Evolutionary conservation across 2,113 vertebrate genomes (phyloP), one percentile per base, ranked within the genome.

Genomic region (Castor canadensis): DNA sequence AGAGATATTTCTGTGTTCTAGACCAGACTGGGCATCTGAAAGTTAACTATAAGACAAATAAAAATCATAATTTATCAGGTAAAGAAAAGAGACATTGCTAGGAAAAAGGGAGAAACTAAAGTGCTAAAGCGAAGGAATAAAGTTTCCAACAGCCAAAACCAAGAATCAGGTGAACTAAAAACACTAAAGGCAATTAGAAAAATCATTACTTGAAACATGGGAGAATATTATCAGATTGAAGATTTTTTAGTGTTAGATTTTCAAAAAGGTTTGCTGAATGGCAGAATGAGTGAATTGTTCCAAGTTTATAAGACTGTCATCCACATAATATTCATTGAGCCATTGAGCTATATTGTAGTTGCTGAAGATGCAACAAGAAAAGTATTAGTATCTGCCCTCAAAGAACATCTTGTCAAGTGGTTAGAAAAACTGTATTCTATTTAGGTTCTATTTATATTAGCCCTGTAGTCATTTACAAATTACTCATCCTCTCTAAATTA

Each of bases 1-100:
- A 94, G 56, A 52, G 28, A n/a, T 9, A 77, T 73, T 82, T 67
- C 52, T 77, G 6, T 89, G 26, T 85, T 95, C 91, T 82, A 93
- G 83, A 88, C 16, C 28, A 89, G 12, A 95, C 49, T 43, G 26
- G n/a, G 9, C 52, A 93, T 30, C 76, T 83, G 62, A 95, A 67
- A 89, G 20, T 35, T n/a, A 9, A 87, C 26, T 3, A 69, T 28
- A 13, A 47, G 38, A 79, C 2, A 96, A 75, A 85, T 58, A 94
- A 56, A 76, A 87, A 45, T 80, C 58, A 82, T 22, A 52, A 73
- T 90, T 93, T 93, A 56, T 1, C 82, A 88, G 20, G 26, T 49
- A 77, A 2, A 92, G 30, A 64, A 4, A 9, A 66, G 1, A 86
- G 12, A 94, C 86, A 87, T 5, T 89, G 20, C 38, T 92, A 69